Evolutionary conservation across 2,113 vertebrate genomes (phyloP), one percentile per base, ranked within the genome.

Genomic region (Grus americana): DNA sequence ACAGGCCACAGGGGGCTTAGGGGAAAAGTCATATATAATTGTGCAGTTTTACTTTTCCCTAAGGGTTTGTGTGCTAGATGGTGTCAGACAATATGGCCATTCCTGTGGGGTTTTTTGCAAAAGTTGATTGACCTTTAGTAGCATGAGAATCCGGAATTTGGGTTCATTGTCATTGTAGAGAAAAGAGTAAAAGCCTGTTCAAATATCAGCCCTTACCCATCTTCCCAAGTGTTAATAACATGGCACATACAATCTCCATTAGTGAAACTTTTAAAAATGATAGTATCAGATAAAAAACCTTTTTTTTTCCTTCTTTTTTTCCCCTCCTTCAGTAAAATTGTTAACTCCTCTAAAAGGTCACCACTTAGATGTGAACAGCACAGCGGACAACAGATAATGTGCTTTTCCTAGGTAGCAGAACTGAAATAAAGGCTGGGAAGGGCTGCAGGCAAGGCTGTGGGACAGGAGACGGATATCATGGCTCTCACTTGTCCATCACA

Each of bases 321-420:
- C 5, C 4, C 3, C 9, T 66, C 46, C 52, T 75, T 59, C 1
- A 3, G 68, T 52, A 57, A 72, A 75, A 91, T n/a, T 76, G 44
- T 61, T 91, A 82, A 32, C 23, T 91, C 14, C 23, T 92, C 38
- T 87, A 18, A 92, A 96, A 95, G 91, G 89, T 90, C 84, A 81
- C 32, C 61, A 59, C n/a, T 95, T 67, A 78, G 44, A 74, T 68
- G 30, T 75, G 84, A 94, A 86, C 36, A 92, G 52, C 52, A 74
- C 17, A 67, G 57, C 1, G 2, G 38, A 81, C 42, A 91, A 63
- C 13, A 81, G 68, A 79, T 79, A 81, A 80, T 27, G 59, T 71
- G n/a, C 13, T 92, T 93, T 97, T 93, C 32, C n/a, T 40, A 4
- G 55, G 49, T 40, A 61, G 46, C 7, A 84, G 52, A 65, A 72